phyloP scores from a whole-genome alignment of 1,140 invertebrate species.

The Eriocheir sinensis region DNA sequence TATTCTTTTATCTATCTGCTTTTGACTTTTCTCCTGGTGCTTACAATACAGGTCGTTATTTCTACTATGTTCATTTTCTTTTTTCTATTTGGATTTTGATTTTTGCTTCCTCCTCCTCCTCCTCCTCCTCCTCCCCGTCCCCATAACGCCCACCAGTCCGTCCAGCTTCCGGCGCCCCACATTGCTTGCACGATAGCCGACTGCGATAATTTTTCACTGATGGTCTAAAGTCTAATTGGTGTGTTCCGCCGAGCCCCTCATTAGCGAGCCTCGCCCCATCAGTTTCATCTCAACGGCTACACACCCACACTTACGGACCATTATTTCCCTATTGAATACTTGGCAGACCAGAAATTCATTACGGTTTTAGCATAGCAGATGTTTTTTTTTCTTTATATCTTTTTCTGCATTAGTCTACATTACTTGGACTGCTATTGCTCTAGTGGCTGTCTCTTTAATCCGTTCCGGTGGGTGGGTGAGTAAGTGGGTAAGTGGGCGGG shows the following conservation, averaged over 20 bases:
- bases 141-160: too few relatives aligned
- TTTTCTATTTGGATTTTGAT: too few relatives aligned
- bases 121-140: neutral
- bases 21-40: too few relatives aligned
- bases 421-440: neutral
- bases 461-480: neutral
- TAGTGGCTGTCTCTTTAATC: neutral
- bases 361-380: neutral
- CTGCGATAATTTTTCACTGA: conserved; percentile 15
- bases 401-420: neutral
- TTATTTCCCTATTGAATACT: conserved; percentile 26
- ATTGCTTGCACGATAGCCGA: neutral
- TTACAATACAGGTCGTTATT: too few relatives aligned
- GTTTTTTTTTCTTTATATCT: neutral
- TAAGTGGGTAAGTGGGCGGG: neutral
- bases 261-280: neutral
- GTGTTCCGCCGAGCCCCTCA: neutral
- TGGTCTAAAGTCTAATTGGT: neutral
- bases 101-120: neutral
- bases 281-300: neutral
- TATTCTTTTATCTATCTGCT: too few relatives aligned
- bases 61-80: too few relatives aligned
- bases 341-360: neutral
- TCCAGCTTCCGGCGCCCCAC: neutral
- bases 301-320: neutral